A percentile compares a stretch with the other conserved stretches of the same genome.
Evolutionary conservation across 2,113 vertebrate species (phyloP).

Genomic region (Dicaeum eximium): DNA sequence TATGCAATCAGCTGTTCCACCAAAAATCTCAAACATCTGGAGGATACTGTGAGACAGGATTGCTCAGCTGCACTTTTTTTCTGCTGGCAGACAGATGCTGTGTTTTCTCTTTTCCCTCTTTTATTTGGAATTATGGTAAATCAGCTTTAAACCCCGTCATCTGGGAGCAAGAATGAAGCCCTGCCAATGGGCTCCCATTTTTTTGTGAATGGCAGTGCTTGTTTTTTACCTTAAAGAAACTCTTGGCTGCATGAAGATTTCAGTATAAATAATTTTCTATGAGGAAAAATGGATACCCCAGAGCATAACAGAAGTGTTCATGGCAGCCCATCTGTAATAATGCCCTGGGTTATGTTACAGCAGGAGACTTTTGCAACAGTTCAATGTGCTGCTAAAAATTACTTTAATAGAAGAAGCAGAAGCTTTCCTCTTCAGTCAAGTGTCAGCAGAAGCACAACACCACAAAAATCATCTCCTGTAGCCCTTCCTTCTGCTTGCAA

Average conservation of each 20-base stretch:
- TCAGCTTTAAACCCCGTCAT: neutral
- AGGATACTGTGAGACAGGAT: neutral
- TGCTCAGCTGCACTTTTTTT: neutral
- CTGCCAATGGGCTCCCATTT: rapidly evolving
- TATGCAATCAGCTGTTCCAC: neutral
- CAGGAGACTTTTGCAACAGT: neutral
- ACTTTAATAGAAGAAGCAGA: neutral
- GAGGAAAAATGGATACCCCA: neutral
- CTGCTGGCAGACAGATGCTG: neutral
- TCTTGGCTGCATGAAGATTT: neutral
- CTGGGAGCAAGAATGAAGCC: neutral
- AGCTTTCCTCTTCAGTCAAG: neutral
- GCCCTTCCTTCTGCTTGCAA: neutral
- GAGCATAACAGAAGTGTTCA: neutral
- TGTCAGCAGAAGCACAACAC: neutral
- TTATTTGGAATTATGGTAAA: neutral
- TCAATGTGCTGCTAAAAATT: neutral
- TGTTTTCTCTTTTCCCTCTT: neutral
- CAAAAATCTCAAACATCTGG: neutral
- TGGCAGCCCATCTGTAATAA: neutral
- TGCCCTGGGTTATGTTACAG: neutral
- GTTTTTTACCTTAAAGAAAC: neutral
- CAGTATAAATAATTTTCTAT: neutral
- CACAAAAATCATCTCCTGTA: neutral
- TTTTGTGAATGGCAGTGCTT: neutral